Evolutionary conservation across 2,113 vertebrate genomes (phyloP), one percentile per base, ranked within the genome.

Genomic region (Hydropotes inermis): DNA sequence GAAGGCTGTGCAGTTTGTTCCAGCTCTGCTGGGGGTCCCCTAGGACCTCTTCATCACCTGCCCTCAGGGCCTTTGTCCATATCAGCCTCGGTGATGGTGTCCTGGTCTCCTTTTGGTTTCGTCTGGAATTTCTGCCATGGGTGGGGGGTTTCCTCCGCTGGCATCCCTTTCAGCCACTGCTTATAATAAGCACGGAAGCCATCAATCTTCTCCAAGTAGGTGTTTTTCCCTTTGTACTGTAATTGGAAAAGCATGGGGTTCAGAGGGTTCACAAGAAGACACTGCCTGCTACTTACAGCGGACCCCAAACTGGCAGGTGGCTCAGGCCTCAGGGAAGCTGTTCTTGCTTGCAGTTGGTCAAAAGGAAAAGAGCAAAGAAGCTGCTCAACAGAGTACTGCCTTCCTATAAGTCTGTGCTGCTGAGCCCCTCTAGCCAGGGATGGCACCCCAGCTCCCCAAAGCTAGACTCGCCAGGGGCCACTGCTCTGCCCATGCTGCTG

Each of bases 161-260:
- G 99, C 99, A 99, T 99, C 25, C 97, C 86, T 93, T 98, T 99
- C 83, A 99, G 97, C 99, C 99, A 99, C n/a, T 98, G 92, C 95
- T 99, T 98, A 97, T 99, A 99, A 98, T 99, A 99, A 95, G 99
- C 99, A 47, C 99, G 99, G 96, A 99, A 99, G 45, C 99, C 99
- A 47, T 99, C 99, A 0, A 99, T 99, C 96, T 99, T 99, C 96
- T 99, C 99, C 98, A 99, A 95, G 88, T 99, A 99, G 1, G 96
- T 98, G 98, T 99, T 99, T 98, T 99, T 99, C 47, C 97, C 98
- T 96, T 99, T 99, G 86, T 99, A 99, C 99, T 99, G 96, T 39
- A 97, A 98, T 89, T 39, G 79, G n/a, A 98, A 98, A 97, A 4
- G 10, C 28, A 87, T 11, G 39, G 67, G 0, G 17, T 30, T 64